Evolutionary conservation across 2,888 invertebrate species (phyloP), one percentile per base, ranked within the genome.

Genomic region (Leptopterna dolabrata): DNA sequence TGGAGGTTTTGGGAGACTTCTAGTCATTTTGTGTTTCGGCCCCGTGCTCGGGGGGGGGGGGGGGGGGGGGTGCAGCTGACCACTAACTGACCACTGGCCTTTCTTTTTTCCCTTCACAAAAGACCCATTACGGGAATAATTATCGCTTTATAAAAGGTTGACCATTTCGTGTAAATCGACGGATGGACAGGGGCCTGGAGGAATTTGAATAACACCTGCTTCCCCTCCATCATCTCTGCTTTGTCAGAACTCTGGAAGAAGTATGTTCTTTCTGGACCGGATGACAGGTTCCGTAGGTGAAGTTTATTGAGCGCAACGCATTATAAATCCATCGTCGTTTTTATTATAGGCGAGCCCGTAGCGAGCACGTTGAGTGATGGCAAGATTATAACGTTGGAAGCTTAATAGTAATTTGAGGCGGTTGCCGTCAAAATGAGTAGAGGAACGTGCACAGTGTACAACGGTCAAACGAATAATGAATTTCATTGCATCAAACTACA

Each of bases 121-220:
- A 24, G 63, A 27, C 19, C 24, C 27, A 63, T 63, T 63, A 63
- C 63, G 63, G 24, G 63, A 63, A 63, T 63, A 63, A 63, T 63
- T 63, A 63, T 63, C 19, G 19, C 63, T 63, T 24, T 63, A 63
- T 63, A 63, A 19, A 63, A 63, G 63, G 63, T 63, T 63, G 63
- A 63, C 63, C 63, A 63, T 63, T 27, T 63, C 63, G 24, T 63
- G 63, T 63, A 63, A 63, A 63, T 63, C 24, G 63, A 63, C 27
- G 63, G 63, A 63, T 24, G 63, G 63, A 24, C 63, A 11, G 1
- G 47, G 27, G 63, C 11, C 19, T 19, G 63, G 24, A 63, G 63
- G 63, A 63, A 63, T 63, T 63, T 63, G 24, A 63, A 63, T 63
- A 63, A 27, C 63, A 63, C 63, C 63, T 63, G 63, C 63, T 63